A percentile compares a stretch with the other conserved stretches of the same genome.
These are phyloP conservation scores for Rotaria socialis DNA, from an alignment of 2,888 invertebrate species.

Conservation along the genomic window DNA sequence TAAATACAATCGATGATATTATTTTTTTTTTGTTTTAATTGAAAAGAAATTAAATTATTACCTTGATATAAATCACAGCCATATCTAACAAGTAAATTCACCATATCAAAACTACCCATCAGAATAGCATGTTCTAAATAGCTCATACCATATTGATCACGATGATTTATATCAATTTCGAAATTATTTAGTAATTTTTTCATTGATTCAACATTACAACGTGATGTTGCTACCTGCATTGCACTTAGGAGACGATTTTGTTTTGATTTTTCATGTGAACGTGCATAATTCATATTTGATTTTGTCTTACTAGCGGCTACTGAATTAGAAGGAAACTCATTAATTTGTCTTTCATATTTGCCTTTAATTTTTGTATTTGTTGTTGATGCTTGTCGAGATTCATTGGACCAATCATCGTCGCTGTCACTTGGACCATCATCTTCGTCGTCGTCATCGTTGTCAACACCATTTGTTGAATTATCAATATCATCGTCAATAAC, in stretches of 20 bases:
- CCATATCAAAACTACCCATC: slow-evolving; percentile 1
- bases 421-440: neutral
- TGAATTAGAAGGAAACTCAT: neutral
- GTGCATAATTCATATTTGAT: neutral
- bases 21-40: too few species aligned
- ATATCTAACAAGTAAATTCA: slow-evolving; percentile 10
- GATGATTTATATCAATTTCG: slow-evolving; percentile 27
- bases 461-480: neutral
- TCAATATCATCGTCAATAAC: neutral
- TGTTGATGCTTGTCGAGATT: neutral
- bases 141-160: slow-evolving; percentile 30
- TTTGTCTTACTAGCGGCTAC: neutral
- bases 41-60: neutral
- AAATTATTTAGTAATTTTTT: slow-evolving; percentile 20
- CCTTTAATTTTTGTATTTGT: neutral
- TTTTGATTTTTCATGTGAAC: neutral
- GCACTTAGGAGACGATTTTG: neutral
- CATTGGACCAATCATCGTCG: neutral
- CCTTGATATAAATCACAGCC: slow-evolving; percentile 32
- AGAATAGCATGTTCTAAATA: slow-evolving; percentile 35
- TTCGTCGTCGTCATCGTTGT: neutral
- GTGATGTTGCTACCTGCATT: neutral
- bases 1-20: neutral
- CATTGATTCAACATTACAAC: slow-evolving; percentile 37
- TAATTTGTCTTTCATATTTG: neutral